These are phyloP conservation scores for Thomomys bottae DNA, from an alignment of 2,113 vertebrate genomes.

Conservation along the genomic window DNA sequence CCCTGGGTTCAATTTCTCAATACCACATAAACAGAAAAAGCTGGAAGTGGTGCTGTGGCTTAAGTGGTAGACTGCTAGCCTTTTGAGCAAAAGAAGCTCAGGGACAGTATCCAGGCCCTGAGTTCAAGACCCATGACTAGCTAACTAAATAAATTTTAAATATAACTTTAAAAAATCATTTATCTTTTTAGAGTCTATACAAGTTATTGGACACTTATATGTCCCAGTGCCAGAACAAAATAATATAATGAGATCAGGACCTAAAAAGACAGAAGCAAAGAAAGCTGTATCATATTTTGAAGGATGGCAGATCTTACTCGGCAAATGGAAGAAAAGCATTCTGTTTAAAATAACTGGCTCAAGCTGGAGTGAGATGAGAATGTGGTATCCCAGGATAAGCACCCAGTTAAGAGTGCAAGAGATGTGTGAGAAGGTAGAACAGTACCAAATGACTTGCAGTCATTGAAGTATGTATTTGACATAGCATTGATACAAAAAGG, in stretches of 20 bases:
- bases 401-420: not conserved
- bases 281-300: not conserved
- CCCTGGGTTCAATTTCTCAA: no score
- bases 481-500: not conserved
- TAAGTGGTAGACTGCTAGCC: no score
- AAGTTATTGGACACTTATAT: no score
- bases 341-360: not conserved
- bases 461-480: not conserved
- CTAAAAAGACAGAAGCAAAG: not conserved
- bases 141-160: no score
- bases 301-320: not conserved
- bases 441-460: not conserved
- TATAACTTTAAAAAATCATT: no score
- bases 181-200: not conserved
- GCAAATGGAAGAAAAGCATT: constrained; percentile 1
- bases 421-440: not conserved
- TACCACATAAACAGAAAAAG: no score
- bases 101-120: no score
- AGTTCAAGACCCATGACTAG: no score
- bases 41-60: no score
- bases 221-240: no score
- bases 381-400: not conserved
- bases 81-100: no score
- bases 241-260: no score
- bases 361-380: not conserved